Evolutionary conservation across 2,113 vertebrate species (phyloP).

Genomic region (Columbina picui): DNA sequence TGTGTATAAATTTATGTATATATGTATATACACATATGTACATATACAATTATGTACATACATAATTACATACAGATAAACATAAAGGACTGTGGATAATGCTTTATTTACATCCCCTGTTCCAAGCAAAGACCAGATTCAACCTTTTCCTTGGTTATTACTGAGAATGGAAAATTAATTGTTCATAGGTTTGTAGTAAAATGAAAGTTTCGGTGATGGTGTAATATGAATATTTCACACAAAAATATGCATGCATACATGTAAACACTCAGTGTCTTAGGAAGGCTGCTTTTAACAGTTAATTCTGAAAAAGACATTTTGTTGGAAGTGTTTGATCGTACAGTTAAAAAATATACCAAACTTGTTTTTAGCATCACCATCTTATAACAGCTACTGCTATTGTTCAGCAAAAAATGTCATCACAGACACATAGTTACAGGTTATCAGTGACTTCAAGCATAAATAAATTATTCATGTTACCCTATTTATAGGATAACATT

Average conservation of each 20-base stretch:
- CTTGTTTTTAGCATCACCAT: background rate
- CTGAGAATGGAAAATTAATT: background rate
- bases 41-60: background rate
- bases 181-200: background rate
- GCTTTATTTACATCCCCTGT: background rate
- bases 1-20: background rate
- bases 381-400: background rate
- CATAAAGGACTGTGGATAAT: background rate
- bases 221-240: background rate
- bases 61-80: background rate
- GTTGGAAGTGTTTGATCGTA: background rate
- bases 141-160: background rate
- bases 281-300: background rate
- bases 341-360: background rate
- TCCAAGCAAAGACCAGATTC: background rate
- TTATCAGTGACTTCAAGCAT: background rate
- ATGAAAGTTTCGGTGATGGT: background rate
- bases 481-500: constrained; percentile 2
- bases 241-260: background rate
- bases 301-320: background rate
- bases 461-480: constrained; percentile 27
- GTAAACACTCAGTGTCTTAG: background rate
- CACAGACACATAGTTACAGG: background rate
- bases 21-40: background rate
- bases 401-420: background rate